Percentiles rank a stretch among this genome's conserved stretches.
phyloP scores from a whole-genome alignment of 2,888 invertebrate genomes.

The Drosophila antonietae region DNA sequence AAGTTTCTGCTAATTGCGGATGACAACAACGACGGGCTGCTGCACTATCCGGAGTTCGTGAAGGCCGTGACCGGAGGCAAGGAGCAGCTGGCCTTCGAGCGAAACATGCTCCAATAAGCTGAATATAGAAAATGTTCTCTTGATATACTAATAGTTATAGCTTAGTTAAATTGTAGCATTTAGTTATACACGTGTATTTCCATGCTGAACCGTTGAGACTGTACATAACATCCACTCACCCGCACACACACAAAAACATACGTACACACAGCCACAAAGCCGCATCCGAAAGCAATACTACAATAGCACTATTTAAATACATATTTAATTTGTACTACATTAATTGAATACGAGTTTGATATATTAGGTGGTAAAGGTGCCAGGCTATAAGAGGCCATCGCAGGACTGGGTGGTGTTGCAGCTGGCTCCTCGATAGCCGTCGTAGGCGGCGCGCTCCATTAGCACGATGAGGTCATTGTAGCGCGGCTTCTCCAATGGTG shows the following conservation, averaged over 20 bases:
- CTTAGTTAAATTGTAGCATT: slow-evolving; percentile 51
- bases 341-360: slow-evolving; percentile 21
- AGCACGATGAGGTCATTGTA: slow-evolving; percentile 88
- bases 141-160: slow-evolving; percentile 58
- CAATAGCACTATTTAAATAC: slow-evolving; percentile 46
- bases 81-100: slow-evolving; percentile 58
- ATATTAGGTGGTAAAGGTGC: neutral
- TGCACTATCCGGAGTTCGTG: slow-evolving; percentile 93
- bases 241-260: slow-evolving; percentile 1
- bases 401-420: slow-evolving; percentile 87
- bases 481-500: slow-evolving; percentile 85
- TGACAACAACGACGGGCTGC: slow-evolving; percentile 92
- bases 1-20: slow-evolving; percentile 93
- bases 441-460: slow-evolving; percentile 88
- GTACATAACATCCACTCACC: slow-evolving; percentile 44
- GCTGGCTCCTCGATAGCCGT: slow-evolving; percentile 87
- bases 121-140: neutral
- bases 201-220: slow-evolving; percentile 68
- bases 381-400: slow-evolving; percentile 61
- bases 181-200: slow-evolving; percentile 30
- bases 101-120: slow-evolving; percentile 56
- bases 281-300: slow-evolving; percentile 32
- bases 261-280: slow-evolving; percentile 14
- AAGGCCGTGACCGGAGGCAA: slow-evolving; percentile 78
- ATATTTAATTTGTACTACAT: slow-evolving; percentile 66